Base-by-base conservation (phyloP, 2,888 invertebrate genomes). In the Glaucopsyche alexis region DNA sequence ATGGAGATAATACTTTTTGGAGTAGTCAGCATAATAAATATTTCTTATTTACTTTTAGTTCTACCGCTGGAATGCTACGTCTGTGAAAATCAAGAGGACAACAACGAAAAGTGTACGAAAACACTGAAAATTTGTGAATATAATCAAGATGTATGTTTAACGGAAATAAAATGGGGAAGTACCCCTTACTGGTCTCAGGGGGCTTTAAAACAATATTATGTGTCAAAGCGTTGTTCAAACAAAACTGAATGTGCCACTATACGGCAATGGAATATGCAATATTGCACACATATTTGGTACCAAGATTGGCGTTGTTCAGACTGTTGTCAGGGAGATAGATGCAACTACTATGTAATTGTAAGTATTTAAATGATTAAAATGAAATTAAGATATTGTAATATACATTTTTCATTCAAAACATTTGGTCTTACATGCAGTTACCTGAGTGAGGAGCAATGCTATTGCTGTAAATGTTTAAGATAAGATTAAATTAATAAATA, bases 291-390 rank as follows among this genome's bases (percentile, higher is more conserved):
- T 81, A 97, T 98, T 80, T 97, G 97, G 98, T 99, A 98, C 83
- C 96, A 98, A 83, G 99, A 99, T 89, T 99, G 99, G 99, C 96
- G 96, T 77, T 99, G 99, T 89, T 96, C 97, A 0, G 98, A 99
- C 85, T 99, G 99, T 88, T 99, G 99, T 84, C 96, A 96, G 83
- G 99, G 99, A 71, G 99, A 99, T 87, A 94, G 97, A 73, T 99
- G 99, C 89, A 99, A 99, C 88, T 99, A 97, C 86, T 99, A 96
- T 87, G 95, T 98, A 71, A 97, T 99, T 85, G 98, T 99, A 93
- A 97, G 97, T 95, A 81, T 64, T 42, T 67, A 45, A 47, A 40
- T 49, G 42, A 7, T n/a, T 29, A 19, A 45, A 7, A 7, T 47
- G 47, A 6, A 5, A 40, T 5, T 40, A 40, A 5, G 3, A 40